These are phyloP conservation scores for Corythaeola cristata DNA, from an alignment of 2,113 vertebrate species.

Conservation along the genomic window DNA sequence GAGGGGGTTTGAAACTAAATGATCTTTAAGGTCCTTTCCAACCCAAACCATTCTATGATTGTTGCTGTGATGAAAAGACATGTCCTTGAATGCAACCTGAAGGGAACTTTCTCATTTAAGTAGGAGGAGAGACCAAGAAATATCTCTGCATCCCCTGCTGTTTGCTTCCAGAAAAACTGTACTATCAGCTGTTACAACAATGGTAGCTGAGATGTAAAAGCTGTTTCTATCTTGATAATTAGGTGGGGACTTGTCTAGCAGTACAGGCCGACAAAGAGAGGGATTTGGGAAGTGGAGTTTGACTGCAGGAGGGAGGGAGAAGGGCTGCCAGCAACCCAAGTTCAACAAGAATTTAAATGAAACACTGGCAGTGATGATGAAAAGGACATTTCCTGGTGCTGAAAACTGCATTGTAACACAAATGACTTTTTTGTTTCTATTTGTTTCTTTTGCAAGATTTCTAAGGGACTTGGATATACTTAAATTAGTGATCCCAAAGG, in stretches of 20 bases:
- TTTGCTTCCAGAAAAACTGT: neutral
- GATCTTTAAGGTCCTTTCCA: too few species aligned
- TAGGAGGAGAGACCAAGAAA: neutral
- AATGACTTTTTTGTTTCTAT: neutral
- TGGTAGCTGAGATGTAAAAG: neutral
- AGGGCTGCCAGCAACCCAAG: neutral
- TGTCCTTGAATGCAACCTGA: neutral
- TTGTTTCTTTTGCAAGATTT: neutral
- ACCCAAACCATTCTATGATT: too few species aligned
- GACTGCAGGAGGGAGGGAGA: neutral
- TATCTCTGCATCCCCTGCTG: rapidly evolving
- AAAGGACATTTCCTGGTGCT: neutral
- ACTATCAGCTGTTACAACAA: neutral
- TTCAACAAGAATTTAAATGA: neutral
- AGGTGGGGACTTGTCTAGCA: neutral
- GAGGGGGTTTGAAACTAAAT: too few species aligned
- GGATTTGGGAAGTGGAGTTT: neutral
- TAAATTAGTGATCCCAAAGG: neutral
- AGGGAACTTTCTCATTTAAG: neutral
- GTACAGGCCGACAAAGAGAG: neutral
- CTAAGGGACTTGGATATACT: neutral
- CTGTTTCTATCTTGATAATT: neutral
- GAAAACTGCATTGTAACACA: neutral
- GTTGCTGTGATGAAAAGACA: neutral
- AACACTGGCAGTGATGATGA: neutral